Base-by-base conservation (phyloP, 64 coral and sea anemone species). In the Trachythela sp. region DNA sequence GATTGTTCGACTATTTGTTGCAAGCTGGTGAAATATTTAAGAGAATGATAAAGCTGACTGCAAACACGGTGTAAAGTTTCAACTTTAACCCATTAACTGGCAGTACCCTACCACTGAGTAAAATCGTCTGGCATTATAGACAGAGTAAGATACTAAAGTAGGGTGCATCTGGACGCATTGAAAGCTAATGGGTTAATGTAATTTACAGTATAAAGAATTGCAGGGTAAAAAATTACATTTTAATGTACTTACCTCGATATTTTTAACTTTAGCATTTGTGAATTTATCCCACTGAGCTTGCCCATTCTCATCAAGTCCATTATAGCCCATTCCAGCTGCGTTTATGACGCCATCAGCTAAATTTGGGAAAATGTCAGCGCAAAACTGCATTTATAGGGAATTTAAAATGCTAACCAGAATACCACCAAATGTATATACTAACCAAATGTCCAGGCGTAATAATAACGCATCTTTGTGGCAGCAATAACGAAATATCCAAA, bases 371-470 rank as follows among this genome's bases (percentile, higher is more conserved):
- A 77, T 11, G 30, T 36, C 36, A 77, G 71, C 31, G 71, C 3
- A 13, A 77, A 35, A 13, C 2, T 18, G n/a, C n/a, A n/a, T n/a
- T n/a, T n/a, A n/a, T n/a, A n/a, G n/a, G n/a, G 6, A 22, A 68
- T 22, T n/a, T 22, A 5, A 8, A 68, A 68, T 45, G 4, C 6
- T 59, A 3, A 11, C 15, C 2, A 6, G 15, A 20, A 59, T n/a
- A 20, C 14, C 54, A 59, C 15, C 3, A 38, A 2, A 5, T 27
- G 5, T 70, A 6, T 26, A 4, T 36, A 77, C 32, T 77, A 13
- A 77, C 71, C 71, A 77, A 77, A 77, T 77, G 71, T 77, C 71
- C 71, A 77, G 26, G 71, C 71, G 30, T 22, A 77, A n/a, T 77
- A 77, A 35, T 77, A 77, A 13, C 36, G 29, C n/a, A 77, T 22